A percentile compares a stretch with the other conserved stretches of the same genome.
phyloP scores from a whole-genome alignment of 2,888 invertebrate species.

The Drosophila ustulata region DNA sequence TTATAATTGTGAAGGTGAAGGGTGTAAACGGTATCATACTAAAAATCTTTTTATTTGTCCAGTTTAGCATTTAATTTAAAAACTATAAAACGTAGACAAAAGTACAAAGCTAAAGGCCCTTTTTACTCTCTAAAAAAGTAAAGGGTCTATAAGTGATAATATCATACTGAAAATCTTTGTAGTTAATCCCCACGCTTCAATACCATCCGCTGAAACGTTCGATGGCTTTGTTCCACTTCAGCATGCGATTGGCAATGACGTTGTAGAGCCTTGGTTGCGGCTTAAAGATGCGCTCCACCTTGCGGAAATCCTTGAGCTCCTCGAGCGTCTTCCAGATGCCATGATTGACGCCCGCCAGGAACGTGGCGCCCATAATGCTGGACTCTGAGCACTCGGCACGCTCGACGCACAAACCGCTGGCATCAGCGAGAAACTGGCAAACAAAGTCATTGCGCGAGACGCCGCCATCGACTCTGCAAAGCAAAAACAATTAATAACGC shows the following conservation, averaged over 20 bases:
- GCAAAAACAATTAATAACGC: neutral
- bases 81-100: too few species aligned
- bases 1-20: too few species aligned
- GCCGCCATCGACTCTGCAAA: conserved; percentile 95
- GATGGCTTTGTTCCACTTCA: conserved; percentile 80
- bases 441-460: conserved; percentile 97
- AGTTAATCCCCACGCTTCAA: conserved; percentile 16
- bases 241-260: conserved; percentile 68
- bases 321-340: conserved; percentile 92
- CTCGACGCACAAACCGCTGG: conserved; percentile 91
- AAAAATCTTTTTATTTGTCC: too few species aligned
- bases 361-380: conserved; percentile 94
- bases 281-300: conserved; percentile 88
- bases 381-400: conserved; percentile 91
- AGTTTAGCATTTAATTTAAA: too few species aligned
- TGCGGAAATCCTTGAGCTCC: conserved; percentile 87
- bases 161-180: conserved; percentile 21
- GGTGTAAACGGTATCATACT: too few species aligned
- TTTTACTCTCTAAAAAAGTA: neutral
- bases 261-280: conserved; percentile 84
- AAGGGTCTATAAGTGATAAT: conserved; percentile 12
- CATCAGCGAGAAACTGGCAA: conserved; percentile 94
- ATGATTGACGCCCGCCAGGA: conserved; percentile 92
- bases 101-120: too few species aligned
- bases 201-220: conserved; percentile 84